phyloP scores from a whole-genome alignment of 2,113 vertebrate genomes.

The Chloropsis cyanopogon region DNA sequence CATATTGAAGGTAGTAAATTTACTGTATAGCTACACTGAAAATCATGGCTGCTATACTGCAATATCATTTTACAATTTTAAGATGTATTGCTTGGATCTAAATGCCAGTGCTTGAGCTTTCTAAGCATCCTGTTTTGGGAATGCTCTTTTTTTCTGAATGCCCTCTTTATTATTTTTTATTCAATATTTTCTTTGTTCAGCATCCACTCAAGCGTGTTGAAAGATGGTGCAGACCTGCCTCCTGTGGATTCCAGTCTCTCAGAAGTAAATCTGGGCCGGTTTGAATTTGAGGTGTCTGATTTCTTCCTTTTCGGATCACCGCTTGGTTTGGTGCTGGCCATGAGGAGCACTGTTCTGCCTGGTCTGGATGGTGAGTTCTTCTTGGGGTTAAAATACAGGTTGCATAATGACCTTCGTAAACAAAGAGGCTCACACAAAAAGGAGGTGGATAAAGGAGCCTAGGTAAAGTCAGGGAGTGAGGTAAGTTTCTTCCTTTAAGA shows the following conservation, averaged over 20 bases:
- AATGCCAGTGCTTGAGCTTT: not conserved
- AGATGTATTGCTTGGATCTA: not conserved
- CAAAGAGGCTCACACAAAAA: not conserved
- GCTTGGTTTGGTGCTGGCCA: slow-evolving; percentile 91
- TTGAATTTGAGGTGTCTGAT: slow-evolving; percentile 94
- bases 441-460: not conserved
- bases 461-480: not conserved
- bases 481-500: not conserved
- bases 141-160: not conserved
- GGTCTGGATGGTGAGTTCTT: slow-evolving; percentile 83
- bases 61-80: not conserved
- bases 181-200: slow-evolving; percentile 42
- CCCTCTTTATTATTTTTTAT: not conserved
- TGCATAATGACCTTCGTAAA: not conserved
- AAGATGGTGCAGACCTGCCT: slow-evolving; percentile 80
- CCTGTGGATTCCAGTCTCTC: slow-evolving; percentile 69
- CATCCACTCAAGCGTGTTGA: slow-evolving; percentile 80
- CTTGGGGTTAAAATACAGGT: not conserved
- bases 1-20: not conserved
- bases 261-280: slow-evolving; percentile 81
- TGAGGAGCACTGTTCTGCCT: slow-evolving; percentile 92
- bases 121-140: not conserved
- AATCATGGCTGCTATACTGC: not conserved
- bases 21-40: not conserved
- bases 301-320: slow-evolving; percentile 96